Evolutionary conservation across 2,888 invertebrate species (phyloP).

Genomic region (Monoplex corrugatus): DNA sequence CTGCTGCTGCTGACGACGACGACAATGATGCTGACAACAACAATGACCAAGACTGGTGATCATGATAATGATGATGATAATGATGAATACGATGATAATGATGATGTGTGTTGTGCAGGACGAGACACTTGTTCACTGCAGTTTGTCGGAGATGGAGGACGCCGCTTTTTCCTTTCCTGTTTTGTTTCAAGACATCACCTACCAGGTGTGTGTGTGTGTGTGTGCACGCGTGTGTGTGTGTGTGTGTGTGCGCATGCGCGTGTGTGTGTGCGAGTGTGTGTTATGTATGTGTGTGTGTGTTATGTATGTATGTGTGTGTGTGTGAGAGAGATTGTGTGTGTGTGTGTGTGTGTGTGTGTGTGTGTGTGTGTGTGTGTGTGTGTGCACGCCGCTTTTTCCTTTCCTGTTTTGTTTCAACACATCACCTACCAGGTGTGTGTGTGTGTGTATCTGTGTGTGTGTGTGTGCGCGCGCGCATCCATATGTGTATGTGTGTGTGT

Average conservation of each 20-base stretch:
- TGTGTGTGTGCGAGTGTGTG: not conserved
- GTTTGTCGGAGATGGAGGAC: slow-evolving; percentile 93
- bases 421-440: slow-evolving; percentile 87
- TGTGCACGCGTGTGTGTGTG: not conserved
- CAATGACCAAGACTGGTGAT: no score
- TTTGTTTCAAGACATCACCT: slow-evolving; percentile 93
- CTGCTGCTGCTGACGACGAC: no score
- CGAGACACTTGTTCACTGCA: slow-evolving; percentile 97
- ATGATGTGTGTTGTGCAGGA: slow-evolving; percentile 85
- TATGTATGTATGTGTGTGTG: not conserved
- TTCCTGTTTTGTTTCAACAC: slow-evolving; percentile 95
- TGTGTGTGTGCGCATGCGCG: not conserved
- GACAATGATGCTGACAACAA: no score
- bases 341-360: not conserved
- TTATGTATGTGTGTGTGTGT: not conserved
- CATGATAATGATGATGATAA: no score
- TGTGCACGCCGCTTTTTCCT: slow-evolving; percentile 95
- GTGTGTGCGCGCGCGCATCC: not conserved
- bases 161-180: slow-evolving; percentile 97
- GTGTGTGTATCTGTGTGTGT: not conserved
- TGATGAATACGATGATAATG: no score
- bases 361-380: slow-evolving; percentile 94
- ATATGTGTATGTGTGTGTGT: not conserved
- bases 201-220: slow-evolving; percentile 83
- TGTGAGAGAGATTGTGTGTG: not conserved